Evolutionary conservation across 2,113 vertebrate species (phyloP).

Genomic region (Phycodurus eques): DNA sequence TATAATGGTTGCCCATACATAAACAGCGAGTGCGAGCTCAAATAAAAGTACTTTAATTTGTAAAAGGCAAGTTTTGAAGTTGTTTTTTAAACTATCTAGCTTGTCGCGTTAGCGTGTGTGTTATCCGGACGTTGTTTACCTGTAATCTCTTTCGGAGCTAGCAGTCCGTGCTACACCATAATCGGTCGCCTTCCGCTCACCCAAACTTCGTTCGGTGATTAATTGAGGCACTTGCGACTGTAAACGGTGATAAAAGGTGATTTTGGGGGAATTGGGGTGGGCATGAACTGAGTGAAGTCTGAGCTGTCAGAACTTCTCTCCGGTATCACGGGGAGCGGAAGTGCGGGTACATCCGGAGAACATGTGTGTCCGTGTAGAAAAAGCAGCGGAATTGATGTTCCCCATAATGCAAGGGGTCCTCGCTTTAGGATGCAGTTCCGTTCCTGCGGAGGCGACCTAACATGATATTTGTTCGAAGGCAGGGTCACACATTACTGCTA

Average conservation of each 20-base stretch:
- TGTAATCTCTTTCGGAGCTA: conserved; percentile 53
- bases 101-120: conserved; percentile 19
- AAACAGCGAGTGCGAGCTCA: not conserved
- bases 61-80: not conserved
- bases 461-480: too few species aligned
- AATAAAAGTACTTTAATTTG: not conserved
- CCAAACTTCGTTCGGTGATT: conserved; percentile 11
- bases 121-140: conserved; percentile 47
- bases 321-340: conserved; percentile 64
- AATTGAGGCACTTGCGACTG: conserved; percentile 4
- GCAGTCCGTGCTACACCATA: conserved; percentile 69
- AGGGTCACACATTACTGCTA: too few species aligned
- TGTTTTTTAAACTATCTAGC: not conserved
- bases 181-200: conserved; percentile 37
- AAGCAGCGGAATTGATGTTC: conserved; percentile 32
- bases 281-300: conserved; percentile 32
- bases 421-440: not conserved
- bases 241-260: not conserved
- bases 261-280: not conserved
- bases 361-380: conserved; percentile 46
- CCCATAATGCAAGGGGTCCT: not conserved
- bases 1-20: not conserved
- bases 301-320: conserved; percentile 67
- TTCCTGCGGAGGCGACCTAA: too few species aligned
- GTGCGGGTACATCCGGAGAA: conserved; percentile 26